Conservation (phyloP, 2,113 vertebrate genomes). For the Neoarius graeffei region DNA sequence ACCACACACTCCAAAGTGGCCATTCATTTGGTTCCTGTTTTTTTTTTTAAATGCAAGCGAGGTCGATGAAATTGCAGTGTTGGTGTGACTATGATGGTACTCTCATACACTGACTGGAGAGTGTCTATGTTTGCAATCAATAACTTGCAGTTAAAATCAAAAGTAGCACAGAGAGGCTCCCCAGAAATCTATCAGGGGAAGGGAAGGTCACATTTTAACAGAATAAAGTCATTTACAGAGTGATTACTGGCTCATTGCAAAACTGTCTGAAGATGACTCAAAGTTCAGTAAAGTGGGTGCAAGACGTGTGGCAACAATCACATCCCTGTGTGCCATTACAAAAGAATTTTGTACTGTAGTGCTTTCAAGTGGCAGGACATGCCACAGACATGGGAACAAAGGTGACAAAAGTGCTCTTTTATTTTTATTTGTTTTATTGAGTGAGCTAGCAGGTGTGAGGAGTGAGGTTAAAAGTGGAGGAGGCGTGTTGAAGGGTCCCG, state of each 20-base stretch:
- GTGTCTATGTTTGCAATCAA: conserved; percentile 67
- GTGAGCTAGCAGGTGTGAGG: too few relatives aligned
- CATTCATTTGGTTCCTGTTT: conserved; percentile 37
- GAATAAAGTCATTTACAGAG: conserved; percentile 56
- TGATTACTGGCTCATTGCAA: conserved; percentile 60
- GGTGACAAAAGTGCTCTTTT: too few relatives aligned
- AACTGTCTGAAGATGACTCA: conserved; percentile 58
- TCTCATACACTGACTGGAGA: conserved; percentile 61
- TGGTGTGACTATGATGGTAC: conserved; percentile 48
- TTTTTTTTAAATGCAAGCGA: conserved; percentile 56
- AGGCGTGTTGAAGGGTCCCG: too few relatives aligned
- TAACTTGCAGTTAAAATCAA: conserved; percentile 62
- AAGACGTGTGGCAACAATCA: not conserved
- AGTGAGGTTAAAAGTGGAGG: too few relatives aligned
- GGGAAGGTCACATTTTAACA: conserved; percentile 48
- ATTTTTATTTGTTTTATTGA: too few relatives aligned
- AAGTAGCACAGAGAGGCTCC: conserved; percentile 20
- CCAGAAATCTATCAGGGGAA: conserved; percentile 45
- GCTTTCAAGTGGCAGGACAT: too few relatives aligned
- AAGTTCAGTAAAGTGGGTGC: not conserved
- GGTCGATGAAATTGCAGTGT: conserved; percentile 68
- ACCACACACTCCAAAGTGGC: conserved; percentile 42
- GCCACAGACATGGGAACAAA: too few relatives aligned
- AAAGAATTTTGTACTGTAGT: not conserved
- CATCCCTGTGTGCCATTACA: not conserved